Conservation (phyloP, 1,140 invertebrate species). For the Babylonia areolata region DNA sequence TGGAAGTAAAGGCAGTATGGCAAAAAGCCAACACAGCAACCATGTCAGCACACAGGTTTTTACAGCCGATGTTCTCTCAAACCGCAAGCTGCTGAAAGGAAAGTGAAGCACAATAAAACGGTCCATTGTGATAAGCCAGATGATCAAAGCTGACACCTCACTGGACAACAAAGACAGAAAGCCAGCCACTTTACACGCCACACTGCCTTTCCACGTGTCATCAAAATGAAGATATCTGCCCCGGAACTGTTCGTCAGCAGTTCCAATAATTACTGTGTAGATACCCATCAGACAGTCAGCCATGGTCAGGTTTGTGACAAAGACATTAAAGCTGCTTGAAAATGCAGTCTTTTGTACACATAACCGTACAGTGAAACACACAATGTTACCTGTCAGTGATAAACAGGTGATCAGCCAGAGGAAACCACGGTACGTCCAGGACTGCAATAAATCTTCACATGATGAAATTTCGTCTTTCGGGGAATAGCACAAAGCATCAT, state of each 20-base stretch:
- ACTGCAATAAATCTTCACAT: background rate
- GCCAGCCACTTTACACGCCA: slow-evolving; percentile 22
- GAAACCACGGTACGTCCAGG: background rate
- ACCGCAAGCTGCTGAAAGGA: slow-evolving; percentile 14
- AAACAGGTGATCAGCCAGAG: background rate
- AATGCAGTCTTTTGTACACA: background rate
- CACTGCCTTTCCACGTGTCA: slow-evolving; percentile 24
- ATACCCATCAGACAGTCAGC: slow-evolving; percentile 41
- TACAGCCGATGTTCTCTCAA: background rate
- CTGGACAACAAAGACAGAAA: slow-evolving; percentile 42
- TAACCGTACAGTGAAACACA: background rate
- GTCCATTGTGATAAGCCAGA: slow-evolving; percentile 53
- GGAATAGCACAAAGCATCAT: background rate
- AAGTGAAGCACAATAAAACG: slow-evolving; percentile 31
- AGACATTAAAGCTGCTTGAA: slow-evolving; percentile 38
- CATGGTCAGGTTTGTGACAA: slow-evolving; percentile 51
- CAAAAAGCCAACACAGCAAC: background rate
- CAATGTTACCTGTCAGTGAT: background rate
- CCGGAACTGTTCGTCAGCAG: slow-evolving; percentile 25
- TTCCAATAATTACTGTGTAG: slow-evolving; percentile 32
- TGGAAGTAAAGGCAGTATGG: background rate
- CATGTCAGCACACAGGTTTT: background rate
- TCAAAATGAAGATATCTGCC: slow-evolving; percentile 54
- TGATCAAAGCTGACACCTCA: slow-evolving; percentile 36
- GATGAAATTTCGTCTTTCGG: background rate